These are phyloP conservation scores for Sphyrna mokarran DNA, from an alignment of 2,113 vertebrate species.

Conservation along the genomic window DNA sequence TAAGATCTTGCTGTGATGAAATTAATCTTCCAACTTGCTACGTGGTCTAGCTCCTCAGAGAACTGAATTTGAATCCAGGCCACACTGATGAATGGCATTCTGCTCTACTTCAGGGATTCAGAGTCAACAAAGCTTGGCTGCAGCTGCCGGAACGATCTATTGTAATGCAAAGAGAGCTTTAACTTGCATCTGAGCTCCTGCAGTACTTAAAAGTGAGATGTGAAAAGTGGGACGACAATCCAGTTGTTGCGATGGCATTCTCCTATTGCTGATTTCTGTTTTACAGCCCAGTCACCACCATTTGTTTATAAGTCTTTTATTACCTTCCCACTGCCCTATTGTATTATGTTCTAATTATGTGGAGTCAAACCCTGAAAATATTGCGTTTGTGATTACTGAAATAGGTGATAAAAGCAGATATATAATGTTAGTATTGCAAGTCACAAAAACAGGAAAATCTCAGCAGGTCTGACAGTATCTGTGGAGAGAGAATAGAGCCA, in stretches of 20 bases:
- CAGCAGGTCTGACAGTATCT: no score
- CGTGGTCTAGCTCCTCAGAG: not conserved
- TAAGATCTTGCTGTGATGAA: not conserved
- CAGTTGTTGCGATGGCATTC: not conserved
- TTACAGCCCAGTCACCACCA: not conserved
- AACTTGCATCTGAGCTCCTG: not conserved
- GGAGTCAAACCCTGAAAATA: not conserved
- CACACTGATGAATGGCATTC: not conserved
- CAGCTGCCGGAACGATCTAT: not conserved
- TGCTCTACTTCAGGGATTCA: conserved; percentile 6
- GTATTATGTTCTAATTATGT: not conserved
- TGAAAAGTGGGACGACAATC: not conserved
- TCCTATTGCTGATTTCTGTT: not conserved
- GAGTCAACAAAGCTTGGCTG: not conserved
- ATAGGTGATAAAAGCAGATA: not conserved
- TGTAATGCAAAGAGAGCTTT: conserved; percentile 22
- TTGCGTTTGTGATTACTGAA: no score
- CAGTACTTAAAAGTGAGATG: not conserved
- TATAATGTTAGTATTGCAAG: not conserved
- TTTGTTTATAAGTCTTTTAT: not conserved
- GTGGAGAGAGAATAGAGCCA: no score
- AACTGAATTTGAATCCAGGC: conserved; percentile 26
- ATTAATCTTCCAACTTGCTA: conserved; percentile 16
- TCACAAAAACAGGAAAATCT: no score
- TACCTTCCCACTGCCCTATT: not conserved